Conservation (phyloP, 2,888 invertebrate species). For the Cynaeus angustus region DNA sequence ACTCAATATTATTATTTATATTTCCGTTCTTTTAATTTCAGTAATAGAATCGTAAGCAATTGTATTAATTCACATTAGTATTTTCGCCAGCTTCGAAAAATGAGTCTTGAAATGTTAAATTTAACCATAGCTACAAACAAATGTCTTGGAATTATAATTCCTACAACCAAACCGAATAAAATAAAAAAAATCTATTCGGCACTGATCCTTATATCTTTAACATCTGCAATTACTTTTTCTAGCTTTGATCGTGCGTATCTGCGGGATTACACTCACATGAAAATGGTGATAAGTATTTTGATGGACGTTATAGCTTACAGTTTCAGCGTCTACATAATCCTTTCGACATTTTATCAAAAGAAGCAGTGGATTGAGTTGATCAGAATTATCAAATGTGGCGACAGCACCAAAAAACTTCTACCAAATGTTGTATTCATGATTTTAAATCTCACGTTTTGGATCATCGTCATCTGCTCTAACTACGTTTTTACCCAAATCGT, state of each 20-base stretch:
- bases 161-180: not conserved
- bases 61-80: too few relatives aligned
- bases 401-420: not conserved
- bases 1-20: too few relatives aligned
- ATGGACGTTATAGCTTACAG: constrained; percentile 12
- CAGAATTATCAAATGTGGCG: not conserved
- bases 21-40: too few relatives aligned
- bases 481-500: constrained; percentile 19
- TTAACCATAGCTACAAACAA: not conserved
- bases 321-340: constrained; percentile 6
- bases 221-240: not conserved
- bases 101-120: not conserved
- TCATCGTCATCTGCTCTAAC: constrained; percentile 11
- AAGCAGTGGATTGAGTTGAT: constrained; percentile 8
- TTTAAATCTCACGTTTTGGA: constrained; percentile 16
- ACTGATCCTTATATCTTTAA: not conserved
- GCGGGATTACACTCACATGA: constrained; percentile 16
- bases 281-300: constrained; percentile 9
- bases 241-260: constrained; percentile 8
- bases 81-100: too few relatives aligned
- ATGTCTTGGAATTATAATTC: not conserved
- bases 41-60: too few relatives aligned
- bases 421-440: not conserved
- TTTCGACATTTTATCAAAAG: not conserved
- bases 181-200: constrained; percentile 2